These are phyloP conservation scores for Vicugna pacos DNA, from an alignment of 2,113 vertebrate genomes.

Conservation along the genomic window DNA sequence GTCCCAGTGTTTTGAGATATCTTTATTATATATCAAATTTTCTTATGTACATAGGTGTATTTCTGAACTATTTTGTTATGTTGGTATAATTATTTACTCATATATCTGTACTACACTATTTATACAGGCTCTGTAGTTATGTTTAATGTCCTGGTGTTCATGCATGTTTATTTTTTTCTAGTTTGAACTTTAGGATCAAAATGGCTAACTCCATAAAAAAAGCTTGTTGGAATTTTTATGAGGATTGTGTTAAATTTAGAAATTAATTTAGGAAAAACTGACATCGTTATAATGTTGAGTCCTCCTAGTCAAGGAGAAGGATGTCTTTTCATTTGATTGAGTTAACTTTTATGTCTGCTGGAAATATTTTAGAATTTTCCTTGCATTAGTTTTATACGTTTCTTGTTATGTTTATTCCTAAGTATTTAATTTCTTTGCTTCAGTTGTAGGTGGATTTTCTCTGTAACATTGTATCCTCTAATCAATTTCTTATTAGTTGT, in stretches of 20 bases:
- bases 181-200: background rate
- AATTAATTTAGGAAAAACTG: background rate
- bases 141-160: background rate
- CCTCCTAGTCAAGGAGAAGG: background rate
- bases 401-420: background rate
- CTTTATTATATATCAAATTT: background rate
- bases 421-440: background rate
- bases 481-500: background rate
- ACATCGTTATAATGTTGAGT: background rate
- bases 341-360: background rate
- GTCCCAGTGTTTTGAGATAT: background rate
- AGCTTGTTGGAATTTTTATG: background rate
- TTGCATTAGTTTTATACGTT: background rate
- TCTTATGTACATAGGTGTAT: background rate
- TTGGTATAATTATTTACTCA: background rate
- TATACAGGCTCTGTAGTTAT: background rate
- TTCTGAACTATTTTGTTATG: background rate
- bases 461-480: background rate
- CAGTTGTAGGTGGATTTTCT: background rate
- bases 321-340: background rate
- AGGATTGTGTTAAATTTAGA: background rate
- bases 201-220: background rate
- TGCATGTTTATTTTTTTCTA: background rate
- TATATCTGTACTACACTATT: background rate
- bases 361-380: background rate